Evolutionary conservation across 2,888 invertebrate genomes (phyloP).

Genomic region (Lampropteryx suffumata): DNA sequence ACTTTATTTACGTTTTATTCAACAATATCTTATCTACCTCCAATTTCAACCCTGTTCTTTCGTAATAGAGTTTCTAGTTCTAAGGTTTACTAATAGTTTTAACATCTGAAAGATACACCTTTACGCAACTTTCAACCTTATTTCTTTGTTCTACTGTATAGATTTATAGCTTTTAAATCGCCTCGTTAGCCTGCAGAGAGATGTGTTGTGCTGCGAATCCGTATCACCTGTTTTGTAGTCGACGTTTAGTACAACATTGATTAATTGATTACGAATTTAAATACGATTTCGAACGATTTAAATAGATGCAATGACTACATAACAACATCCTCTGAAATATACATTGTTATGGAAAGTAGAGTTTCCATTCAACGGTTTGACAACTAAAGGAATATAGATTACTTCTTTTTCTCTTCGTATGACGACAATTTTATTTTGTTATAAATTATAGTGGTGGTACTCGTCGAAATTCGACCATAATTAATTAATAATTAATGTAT

Average conservation of each 20-base stretch:
- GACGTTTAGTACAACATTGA: conserved; percentile 39
- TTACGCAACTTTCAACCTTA: conserved; percentile 6
- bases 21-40: background rate
- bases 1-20: background rate
- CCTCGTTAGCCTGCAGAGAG: conserved; percentile 28
- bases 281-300: conserved; percentile 8
- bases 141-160: conserved; percentile 10
- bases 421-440: no score
- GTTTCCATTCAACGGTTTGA: no score
- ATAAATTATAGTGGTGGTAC: no score
- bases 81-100: background rate
- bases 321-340: conserved; percentile 2
- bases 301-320: conserved; percentile 15
- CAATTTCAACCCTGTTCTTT: background rate
- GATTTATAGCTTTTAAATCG: conserved; percentile 11
- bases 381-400: no score
- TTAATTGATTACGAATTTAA: conserved; percentile 25
- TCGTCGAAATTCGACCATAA: no score
- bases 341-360: no score
- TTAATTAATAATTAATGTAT: no score
- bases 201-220: conserved; percentile 45
- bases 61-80: background rate
- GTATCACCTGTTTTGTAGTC: conserved; percentile 51
- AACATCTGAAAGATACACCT: background rate
- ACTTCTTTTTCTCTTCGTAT: no score